A percentile compares a stretch with the other conserved stretches of the same genome.
These are phyloP conservation scores for Ageneiosus marmoratus DNA, from an alignment of 2,113 vertebrate species.

Conservation along the genomic window DNA sequence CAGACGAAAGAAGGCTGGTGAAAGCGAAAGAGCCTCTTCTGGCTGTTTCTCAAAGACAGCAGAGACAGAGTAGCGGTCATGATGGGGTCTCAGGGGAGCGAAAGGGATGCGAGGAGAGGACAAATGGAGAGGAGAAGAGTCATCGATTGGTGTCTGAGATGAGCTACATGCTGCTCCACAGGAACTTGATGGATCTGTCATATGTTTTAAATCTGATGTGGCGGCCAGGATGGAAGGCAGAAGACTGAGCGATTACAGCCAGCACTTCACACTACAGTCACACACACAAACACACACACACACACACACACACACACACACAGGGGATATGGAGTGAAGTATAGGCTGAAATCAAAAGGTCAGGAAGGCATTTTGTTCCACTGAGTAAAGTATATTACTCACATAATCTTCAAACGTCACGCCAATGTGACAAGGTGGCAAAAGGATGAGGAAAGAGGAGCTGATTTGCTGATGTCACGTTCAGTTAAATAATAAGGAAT, in stretches of 20 bases:
- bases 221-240: slow-evolving; percentile 5
- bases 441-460: background rate
- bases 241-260: slow-evolving; percentile 12
- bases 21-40: slow-evolving; percentile 19
- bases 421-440: slow-evolving; percentile 10
- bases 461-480: background rate
- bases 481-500: background rate
- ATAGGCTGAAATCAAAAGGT: slow-evolving; percentile 45
- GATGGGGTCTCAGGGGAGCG: slow-evolving; percentile 14
- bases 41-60: slow-evolving; percentile 24
- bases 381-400: slow-evolving; percentile 25
- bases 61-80: slow-evolving; percentile 25
- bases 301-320: slow-evolving; percentile 9
- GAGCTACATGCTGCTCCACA: slow-evolving; percentile 54
- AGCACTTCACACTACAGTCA: slow-evolving; percentile 3
- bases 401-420: slow-evolving; percentile 19
- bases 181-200: slow-evolving; percentile 56
- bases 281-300: slow-evolving; percentile 21
- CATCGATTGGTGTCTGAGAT: slow-evolving; percentile 47
- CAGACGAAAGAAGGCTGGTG: background rate
- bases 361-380: slow-evolving; percentile 42
- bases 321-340: slow-evolving; percentile 17
- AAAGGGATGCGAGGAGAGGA: slow-evolving; percentile 51
- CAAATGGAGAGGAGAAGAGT: slow-evolving; percentile 37
- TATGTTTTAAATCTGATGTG: slow-evolving; percentile 47